Conservation (phyloP, 2,888 invertebrate species). For the Anorthoa munda region DNA sequence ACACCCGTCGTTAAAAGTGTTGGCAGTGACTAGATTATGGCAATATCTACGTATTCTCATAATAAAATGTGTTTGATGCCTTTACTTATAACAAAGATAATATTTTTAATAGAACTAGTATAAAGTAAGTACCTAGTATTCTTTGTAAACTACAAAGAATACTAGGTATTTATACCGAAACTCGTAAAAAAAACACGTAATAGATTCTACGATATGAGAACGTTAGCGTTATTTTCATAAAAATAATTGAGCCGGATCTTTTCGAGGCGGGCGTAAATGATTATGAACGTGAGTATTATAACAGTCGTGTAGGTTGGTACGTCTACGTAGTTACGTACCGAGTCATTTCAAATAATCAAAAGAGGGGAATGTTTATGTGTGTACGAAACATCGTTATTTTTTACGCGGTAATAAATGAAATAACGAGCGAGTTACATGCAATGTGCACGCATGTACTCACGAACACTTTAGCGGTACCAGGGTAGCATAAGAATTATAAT, state of each 20-base stretch:
- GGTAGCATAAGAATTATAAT: constrained; percentile 64
- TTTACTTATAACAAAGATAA: background rate
- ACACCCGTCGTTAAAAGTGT: constrained; percentile 26
- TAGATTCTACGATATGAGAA: constrained; percentile 45
- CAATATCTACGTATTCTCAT: background rate
- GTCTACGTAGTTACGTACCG: constrained; percentile 47
- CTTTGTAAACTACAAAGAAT: too few relatives aligned
- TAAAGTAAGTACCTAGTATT: constrained; percentile 7
- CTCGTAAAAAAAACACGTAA: constrained; percentile 35
- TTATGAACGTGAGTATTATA: constrained; percentile 63
- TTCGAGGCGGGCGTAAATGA: constrained; percentile 61
- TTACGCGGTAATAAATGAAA: constrained; percentile 71
- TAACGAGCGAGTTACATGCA: constrained; percentile 74
- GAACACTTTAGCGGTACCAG: constrained; percentile 62
- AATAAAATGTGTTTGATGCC: background rate
- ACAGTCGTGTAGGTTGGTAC: constrained; percentile 61
- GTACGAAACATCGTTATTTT: constrained; percentile 73
- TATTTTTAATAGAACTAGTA: constrained; percentile 9
- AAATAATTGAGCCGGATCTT: constrained; percentile 60
- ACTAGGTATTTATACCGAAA: constrained; percentile 9
- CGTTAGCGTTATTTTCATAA: constrained; percentile 60
- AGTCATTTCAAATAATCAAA: constrained; percentile 70
- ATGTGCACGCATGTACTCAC: constrained; percentile 70
- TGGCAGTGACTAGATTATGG: constrained; percentile 29
- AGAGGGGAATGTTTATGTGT: constrained; percentile 68